These are phyloP conservation scores for Nephrotoma guestfalica DNA, from an alignment of 2,888 invertebrate genomes.

Conservation along the genomic window DNA sequence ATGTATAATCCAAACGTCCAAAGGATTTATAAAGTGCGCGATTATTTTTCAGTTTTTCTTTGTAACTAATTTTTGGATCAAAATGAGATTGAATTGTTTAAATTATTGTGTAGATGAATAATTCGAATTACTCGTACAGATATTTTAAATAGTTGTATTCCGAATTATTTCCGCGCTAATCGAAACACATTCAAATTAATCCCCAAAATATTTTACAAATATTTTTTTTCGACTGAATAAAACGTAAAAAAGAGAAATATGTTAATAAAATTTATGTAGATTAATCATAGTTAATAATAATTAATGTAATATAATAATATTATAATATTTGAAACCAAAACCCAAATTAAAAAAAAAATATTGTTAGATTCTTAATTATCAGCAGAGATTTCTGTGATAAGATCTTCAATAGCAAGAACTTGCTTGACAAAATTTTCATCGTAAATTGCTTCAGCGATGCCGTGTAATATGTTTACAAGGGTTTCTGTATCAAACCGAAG, in stretches of 20 bases:
- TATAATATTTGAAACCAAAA: background rate
- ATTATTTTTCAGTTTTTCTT: background rate
- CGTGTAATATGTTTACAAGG: conserved; percentile 45
- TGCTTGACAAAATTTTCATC: conserved; percentile 61
- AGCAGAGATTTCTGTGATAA: conserved; percentile 62
- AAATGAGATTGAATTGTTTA: background rate
- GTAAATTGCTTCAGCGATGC: conserved; percentile 49
- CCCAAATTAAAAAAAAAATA: background rate
- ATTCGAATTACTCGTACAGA: background rate
- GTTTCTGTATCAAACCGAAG: conserved; percentile 52
- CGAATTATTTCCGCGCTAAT: background rate
- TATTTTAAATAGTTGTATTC: background rate
- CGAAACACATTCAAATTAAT: background rate
- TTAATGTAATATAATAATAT: background rate
- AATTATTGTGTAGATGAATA: background rate
- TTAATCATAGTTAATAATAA: background rate
- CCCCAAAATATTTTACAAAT: background rate
- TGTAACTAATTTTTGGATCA: background rate
- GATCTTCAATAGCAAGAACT: conserved; percentile 63
- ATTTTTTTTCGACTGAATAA: background rate
- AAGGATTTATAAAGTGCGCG: background rate
- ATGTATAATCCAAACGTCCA: background rate
- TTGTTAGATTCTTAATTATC: conserved; percentile 41
- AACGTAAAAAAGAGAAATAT: background rate
- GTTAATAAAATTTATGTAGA: background rate